Evolutionary conservation across 1,140 invertebrate genomes (phyloP).

Genomic region (Drosophila subpulchrella): DNA sequence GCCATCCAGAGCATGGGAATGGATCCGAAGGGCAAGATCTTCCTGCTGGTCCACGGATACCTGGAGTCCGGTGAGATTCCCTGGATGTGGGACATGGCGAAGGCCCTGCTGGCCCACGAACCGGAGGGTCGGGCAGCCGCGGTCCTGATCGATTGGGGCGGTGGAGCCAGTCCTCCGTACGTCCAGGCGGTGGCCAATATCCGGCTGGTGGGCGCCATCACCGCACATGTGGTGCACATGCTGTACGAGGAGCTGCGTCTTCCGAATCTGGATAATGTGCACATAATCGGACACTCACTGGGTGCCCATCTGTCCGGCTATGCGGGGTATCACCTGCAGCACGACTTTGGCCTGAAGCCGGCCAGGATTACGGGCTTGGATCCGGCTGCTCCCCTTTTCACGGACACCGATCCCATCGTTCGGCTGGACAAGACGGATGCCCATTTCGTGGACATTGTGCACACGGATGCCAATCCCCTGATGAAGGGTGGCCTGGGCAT

Average conservation of each 20-base stretch:
- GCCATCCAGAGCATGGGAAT: slow-evolving; percentile 87
- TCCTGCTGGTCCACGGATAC: slow-evolving; percentile 93
- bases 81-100: slow-evolving; percentile 86
- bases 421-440: slow-evolving; percentile 94
- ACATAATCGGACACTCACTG: slow-evolving; percentile 96
- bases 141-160: slow-evolving; percentile 93
- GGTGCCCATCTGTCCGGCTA: slow-evolving; percentile 95
- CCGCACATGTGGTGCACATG: slow-evolving; percentile 89
- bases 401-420: slow-evolving; percentile 91
- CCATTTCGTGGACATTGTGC: slow-evolving; percentile 93
- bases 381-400: slow-evolving; percentile 96
- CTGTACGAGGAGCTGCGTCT: slow-evolving; percentile 86
- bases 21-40: slow-evolving; percentile 87
- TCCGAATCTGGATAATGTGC: slow-evolving; percentile 87
- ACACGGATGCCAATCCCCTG: slow-evolving; percentile 93
- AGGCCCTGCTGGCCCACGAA: slow-evolving; percentile 88
- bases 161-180: slow-evolving; percentile 93
- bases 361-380: slow-evolving; percentile 92
- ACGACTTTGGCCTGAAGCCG: slow-evolving; percentile 88
- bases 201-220: slow-evolving; percentile 92
- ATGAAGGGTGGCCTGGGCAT: slow-evolving; percentile 93
- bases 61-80: slow-evolving; percentile 91
- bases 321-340: slow-evolving; percentile 90
- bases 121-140: slow-evolving; percentile 89
- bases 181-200: slow-evolving; percentile 96